Evolutionary conservation across 2,888 invertebrate genomes (phyloP).

Genomic region (Limenitis camilla): DNA sequence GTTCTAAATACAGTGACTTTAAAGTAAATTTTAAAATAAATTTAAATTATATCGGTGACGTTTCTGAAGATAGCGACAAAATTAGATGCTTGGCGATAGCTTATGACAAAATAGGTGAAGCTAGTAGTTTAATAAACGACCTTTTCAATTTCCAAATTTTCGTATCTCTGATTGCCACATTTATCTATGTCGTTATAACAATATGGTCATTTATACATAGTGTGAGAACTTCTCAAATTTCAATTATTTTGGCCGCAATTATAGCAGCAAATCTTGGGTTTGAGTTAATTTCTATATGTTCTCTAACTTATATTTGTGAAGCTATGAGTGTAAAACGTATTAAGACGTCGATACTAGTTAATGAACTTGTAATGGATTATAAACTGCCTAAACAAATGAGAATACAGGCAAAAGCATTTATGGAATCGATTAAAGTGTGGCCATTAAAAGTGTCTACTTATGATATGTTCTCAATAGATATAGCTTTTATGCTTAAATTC

Average conservation of each 20-base stretch:
- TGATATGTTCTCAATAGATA: constrained; percentile 53
- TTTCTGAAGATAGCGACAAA: constrained; percentile 6
- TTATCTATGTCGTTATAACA: constrained; percentile 26
- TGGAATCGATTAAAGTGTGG: constrained; percentile 51
- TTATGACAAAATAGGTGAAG: constrained; percentile 23
- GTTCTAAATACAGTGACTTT: not conserved
- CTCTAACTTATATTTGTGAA: constrained; percentile 44
- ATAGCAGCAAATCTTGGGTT: constrained; percentile 36
- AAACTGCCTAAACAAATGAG: constrained; percentile 43
- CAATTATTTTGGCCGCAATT: not conserved
- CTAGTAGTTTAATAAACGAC: constrained; percentile 39
- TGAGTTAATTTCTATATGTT: constrained; percentile 29
- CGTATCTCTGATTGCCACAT: constrained; percentile 26
- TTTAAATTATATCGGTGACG: not conserved
- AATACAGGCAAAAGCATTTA: constrained; percentile 51
- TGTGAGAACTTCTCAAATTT: not conserved
- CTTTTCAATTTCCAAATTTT: constrained; percentile 52
- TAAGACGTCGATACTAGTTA: constrained; percentile 41
- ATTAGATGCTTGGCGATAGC: constrained; percentile 31
- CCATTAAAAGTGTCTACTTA: constrained; percentile 32
- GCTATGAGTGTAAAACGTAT: constrained; percentile 35
- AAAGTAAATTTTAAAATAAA: not conserved
- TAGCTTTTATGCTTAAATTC: constrained; percentile 51
- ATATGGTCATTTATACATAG: constrained; percentile 23
- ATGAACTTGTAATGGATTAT: constrained; percentile 54